Evolutionary conservation across 1,140 invertebrate genomes (phyloP), one percentile per base, ranked within the genome.

Genomic region (Reticulitermes speratus): DNA sequence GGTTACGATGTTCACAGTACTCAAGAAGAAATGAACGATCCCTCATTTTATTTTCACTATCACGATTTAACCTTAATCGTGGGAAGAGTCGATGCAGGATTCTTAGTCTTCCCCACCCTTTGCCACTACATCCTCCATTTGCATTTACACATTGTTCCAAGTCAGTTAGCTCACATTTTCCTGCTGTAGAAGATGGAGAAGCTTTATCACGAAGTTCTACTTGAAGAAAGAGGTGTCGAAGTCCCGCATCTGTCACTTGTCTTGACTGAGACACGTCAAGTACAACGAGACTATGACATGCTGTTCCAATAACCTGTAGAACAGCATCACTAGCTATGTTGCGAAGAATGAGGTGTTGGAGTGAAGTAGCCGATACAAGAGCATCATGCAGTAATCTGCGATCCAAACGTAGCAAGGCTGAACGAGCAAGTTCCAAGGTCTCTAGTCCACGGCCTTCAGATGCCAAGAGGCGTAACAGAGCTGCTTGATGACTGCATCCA

Each of bases 401-500:
- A 86, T 92, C 91, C 11, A 93, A 87, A 84, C 91, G 88, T 0
- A 93, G 86, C 0, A 93, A 87, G 3, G 92, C 91, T 5, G 91
- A 91, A 14, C 92, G 89, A 16, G 90, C 90, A 6, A 93, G 65
- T 87, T 92, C 90, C 8, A 92, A 86, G 3, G 90, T 91, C 44
- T 90, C 89, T 0, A 93, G 85, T 30, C 91, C 92, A 11, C 87
- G 88, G 25, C 92, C 92, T 86, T 92, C 92, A 0, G 87, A 88
- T 0, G 91, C 90, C 12, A 93, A 87, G 14, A 92, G 88, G 52
- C 90, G 90, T 0, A 93, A 86, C 3, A 93, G 82, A 0, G 90
- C 91, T 9, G 91, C 91, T 86, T 93, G 92, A 87, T 93, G 91
- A 32, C 91, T 92, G 87, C 92, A 93, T 25, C 92, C 92, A 83